These are phyloP conservation scores for Hydriomena furcata DNA, from an alignment of 2,888 invertebrate genomes.

Conservation along the genomic window DNA sequence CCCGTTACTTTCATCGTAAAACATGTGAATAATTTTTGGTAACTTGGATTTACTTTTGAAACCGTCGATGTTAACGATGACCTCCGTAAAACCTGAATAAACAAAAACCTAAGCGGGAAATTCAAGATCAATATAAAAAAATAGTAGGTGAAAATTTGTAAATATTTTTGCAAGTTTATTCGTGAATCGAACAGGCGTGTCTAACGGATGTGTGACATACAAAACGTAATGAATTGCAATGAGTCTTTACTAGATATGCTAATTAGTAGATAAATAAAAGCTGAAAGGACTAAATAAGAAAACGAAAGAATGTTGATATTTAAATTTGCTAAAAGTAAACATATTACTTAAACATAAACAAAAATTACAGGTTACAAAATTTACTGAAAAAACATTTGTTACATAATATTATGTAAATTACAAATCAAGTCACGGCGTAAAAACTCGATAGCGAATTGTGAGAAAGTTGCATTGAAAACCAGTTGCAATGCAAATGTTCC, in stretches of 20 bases:
- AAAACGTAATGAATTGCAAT: constrained; percentile 39
- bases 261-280: constrained; percentile 23
- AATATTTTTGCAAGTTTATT: constrained; percentile 32
- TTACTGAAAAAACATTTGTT: constrained; percentile 7
- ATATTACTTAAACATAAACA: not conserved
- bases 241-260: constrained; percentile 35
- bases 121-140: too few species aligned
- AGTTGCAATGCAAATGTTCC: constrained; percentile 69
- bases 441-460: constrained; percentile 29
- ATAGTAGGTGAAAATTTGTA: too few species aligned
- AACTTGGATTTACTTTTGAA: not conserved
- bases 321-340: not conserved
- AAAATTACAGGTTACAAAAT: too few species aligned
- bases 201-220: constrained; percentile 45
- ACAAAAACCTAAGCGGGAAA: not conserved
- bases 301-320: not conserved
- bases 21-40: constrained; percentile 10
- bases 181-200: constrained; percentile 40
- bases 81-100: not conserved
- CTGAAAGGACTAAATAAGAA: not conserved
- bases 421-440: constrained; percentile 24
- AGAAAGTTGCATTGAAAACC: constrained; percentile 47
- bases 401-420: constrained; percentile 13
- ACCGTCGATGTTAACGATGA: not conserved
- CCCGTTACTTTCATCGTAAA: constrained; percentile 24